Conservation (phyloP, 1,140 invertebrate species). For the Odontomachus brunneus region DNA sequence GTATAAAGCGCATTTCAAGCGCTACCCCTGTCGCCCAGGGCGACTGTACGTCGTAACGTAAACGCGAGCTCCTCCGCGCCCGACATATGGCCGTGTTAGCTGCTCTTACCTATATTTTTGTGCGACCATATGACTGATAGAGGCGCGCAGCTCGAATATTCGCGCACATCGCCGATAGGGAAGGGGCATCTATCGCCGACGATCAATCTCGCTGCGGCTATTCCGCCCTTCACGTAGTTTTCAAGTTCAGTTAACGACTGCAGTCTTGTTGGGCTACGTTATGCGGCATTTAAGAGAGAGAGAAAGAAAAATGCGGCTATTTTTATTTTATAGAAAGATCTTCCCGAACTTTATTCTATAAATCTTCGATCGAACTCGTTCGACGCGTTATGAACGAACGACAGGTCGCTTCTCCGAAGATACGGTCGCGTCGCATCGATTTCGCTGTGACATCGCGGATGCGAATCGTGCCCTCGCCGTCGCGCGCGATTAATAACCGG, state of each 20-base stretch:
- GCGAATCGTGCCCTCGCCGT: background rate
- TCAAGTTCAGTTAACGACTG: background rate
- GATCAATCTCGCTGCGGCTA: background rate
- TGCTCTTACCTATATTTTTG: constrained; percentile 70
- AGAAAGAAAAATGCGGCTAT: background rate
- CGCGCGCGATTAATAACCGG: constrained; percentile 32
- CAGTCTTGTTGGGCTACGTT: background rate
- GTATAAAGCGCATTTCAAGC: constrained; percentile 75
- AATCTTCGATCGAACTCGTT: background rate
- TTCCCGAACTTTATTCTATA: background rate
- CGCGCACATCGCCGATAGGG: background rate
- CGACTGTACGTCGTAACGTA: constrained; percentile 70
- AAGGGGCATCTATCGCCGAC: background rate
- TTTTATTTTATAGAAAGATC: background rate
- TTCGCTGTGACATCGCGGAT: background rate
- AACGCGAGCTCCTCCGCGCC: constrained; percentile 70
- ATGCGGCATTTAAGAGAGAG: background rate
- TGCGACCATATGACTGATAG: constrained; percentile 65
- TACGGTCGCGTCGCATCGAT: background rate
- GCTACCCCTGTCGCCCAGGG: constrained; percentile 74
- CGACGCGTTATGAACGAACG: background rate
- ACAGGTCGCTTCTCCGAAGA: background rate
- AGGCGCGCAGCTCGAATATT: constrained; percentile 15
- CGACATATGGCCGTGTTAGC: constrained; percentile 79
- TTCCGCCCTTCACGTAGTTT: background rate